Evolutionary conservation across 2,888 invertebrate genomes (phyloP), one percentile per base, ranked within the genome.

Genomic region (Chaetogeoica ovagalla): DNA sequence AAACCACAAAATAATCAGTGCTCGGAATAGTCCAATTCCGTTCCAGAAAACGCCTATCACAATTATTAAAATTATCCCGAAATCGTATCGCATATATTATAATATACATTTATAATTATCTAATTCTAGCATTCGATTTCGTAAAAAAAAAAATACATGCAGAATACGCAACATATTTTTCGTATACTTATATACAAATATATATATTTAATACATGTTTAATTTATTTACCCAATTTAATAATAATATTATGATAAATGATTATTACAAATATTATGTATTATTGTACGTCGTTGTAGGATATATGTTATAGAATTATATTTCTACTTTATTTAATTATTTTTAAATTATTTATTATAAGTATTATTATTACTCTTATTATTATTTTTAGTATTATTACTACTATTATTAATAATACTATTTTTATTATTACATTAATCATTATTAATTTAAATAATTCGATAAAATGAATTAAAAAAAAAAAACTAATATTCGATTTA

Each of bases 1-100:
- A 65, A 39, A 73, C 9, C 19, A 55, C 19, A 1, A 63, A 63
- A 37, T n/a, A 75, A 65, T 75, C 65, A 66, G 74, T 65, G 74
- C 74, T 75, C 57, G 74, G 19, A 65, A 66, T 57, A 15, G 39
- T 48, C n/a, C 23, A 9, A 8, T 55, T 9, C 48, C 3, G 30
- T 13, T 13, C 48, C 48, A 11, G 48, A 48, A 48, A 48, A 48
- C 13, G 1, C 1, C 48, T 6, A 23, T 69, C 8, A 11, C 17
- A 37, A 52, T 55, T 9, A 8, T 69, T 30, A 15, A 15, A 21
- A 30, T 52, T 55, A 0, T 69, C n/a, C 6, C 11, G 7, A 17
- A 48, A 23, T 30, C 23, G 68, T 30, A 52, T 52, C 52, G 52
- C 13, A 52, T 52, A 52, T 52, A 52, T 15, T 52, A 52, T 15